A percentile compares a stretch with the other conserved stretches of the same genome.
Conservation (phyloP, 2,888 invertebrate genomes). For the Antitype chi region DNA sequence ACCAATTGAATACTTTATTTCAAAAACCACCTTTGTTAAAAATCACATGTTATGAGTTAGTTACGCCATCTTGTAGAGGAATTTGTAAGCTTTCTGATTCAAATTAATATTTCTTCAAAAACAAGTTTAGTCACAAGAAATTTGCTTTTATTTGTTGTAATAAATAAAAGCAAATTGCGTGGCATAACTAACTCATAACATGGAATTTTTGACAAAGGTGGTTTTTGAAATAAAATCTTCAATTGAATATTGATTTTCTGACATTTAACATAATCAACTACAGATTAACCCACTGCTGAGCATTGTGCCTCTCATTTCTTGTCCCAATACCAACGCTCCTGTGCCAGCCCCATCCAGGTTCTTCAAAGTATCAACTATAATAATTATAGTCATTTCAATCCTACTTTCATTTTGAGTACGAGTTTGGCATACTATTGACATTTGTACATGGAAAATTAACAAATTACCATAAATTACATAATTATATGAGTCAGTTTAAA, state of each 20-base stretch:
- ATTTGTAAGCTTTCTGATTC: too few relatives aligned
- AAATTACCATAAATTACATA: background rate
- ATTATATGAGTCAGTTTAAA: background rate
- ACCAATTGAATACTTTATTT: background rate
- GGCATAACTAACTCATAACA: too few relatives aligned
- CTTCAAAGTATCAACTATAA: too few relatives aligned
- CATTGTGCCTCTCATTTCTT: background rate
- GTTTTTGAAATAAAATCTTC: too few relatives aligned
- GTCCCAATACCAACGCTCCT: background rate
- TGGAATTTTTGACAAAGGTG: too few relatives aligned
- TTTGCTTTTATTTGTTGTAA: too few relatives aligned
- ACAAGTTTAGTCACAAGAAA: too few relatives aligned
- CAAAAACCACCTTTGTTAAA: too few relatives aligned
- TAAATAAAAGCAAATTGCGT: too few relatives aligned
- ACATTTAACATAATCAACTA: background rate
- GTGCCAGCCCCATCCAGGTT: background rate
- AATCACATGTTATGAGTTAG: too few relatives aligned
- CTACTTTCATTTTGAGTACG: background rate
- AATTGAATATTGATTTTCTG: background rate
- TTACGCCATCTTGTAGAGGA: too few relatives aligned
- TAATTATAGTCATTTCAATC: background rate
- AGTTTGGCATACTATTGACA: background rate
- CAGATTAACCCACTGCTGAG: background rate
- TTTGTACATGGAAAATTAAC: background rate
- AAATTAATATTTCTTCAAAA: too few relatives aligned